Evolutionary conservation across 2,797 vertebrate species (phyloP).

Genomic region (Sylvia borin): DNA sequence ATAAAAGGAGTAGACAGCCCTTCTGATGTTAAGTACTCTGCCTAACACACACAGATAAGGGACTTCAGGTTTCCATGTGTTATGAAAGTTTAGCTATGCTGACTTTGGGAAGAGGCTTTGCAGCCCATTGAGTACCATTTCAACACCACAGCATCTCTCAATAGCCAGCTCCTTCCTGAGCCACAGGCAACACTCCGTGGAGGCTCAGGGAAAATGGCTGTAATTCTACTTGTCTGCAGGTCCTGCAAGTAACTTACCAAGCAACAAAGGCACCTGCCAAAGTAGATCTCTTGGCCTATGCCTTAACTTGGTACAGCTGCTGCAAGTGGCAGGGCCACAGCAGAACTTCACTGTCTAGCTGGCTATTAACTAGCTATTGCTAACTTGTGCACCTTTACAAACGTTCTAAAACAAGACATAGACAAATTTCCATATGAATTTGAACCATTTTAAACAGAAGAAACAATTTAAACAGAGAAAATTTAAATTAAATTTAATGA

Average conservation of each 20-base stretch:
- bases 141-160: neutral
- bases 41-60: neutral
- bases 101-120: neutral
- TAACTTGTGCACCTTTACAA: neutral
- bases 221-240: neutral
- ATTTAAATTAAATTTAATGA: neutral
- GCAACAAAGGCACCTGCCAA: neutral
- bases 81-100: neutral
- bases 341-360: neutral
- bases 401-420: neutral
- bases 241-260: neutral
- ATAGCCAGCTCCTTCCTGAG: neutral
- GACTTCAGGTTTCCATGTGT: neutral
- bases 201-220: neutral
- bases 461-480: conserved; percentile 12
- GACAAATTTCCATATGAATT: neutral
- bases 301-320: neutral
- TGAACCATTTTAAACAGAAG: neutral
- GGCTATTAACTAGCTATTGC: neutral
- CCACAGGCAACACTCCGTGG: neutral
- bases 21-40: neutral
- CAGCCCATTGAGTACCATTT: neutral
- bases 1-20: neutral
- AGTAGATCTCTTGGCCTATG: neutral
- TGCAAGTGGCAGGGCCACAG: neutral